Evolutionary conservation across 2,113 vertebrate genomes (phyloP).

Genomic region (Cavia aperea): DNA sequence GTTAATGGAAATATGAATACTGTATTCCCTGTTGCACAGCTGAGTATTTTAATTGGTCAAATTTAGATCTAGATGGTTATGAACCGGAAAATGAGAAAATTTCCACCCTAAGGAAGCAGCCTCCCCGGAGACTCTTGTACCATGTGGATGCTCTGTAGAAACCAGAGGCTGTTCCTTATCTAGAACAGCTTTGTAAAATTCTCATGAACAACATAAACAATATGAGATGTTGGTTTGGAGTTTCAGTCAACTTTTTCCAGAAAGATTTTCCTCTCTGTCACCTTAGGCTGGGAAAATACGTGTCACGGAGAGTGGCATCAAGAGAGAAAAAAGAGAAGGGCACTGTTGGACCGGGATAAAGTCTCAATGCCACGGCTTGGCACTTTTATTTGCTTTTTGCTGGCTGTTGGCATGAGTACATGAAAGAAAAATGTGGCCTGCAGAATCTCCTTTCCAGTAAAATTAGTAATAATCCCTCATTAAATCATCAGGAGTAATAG

Average conservation of each 20-base stretch:
- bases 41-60: background rate
- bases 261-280: conserved; percentile 38
- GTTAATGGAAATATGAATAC: background rate
- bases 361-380: background rate
- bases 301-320: background rate
- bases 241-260: conserved; percentile 5
- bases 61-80: background rate
- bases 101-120: background rate
- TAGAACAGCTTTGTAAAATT: background rate
- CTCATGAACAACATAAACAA: background rate
- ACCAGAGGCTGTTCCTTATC: background rate
- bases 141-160: background rate
- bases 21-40: background rate
- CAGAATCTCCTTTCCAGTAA: conserved; percentile 8
- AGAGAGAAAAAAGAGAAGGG: background rate
- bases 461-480: background rate
- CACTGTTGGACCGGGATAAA: background rate
- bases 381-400: background rate
- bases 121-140: background rate
- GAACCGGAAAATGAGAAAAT: background rate
- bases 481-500: background rate
- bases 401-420: background rate
- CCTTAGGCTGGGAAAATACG: background rate
- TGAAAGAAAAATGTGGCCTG: conserved; percentile 11
- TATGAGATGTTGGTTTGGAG: background rate